Base-by-base conservation (phyloP, 2,888 invertebrate genomes). In the Dinocampus coccinellae region DNA sequence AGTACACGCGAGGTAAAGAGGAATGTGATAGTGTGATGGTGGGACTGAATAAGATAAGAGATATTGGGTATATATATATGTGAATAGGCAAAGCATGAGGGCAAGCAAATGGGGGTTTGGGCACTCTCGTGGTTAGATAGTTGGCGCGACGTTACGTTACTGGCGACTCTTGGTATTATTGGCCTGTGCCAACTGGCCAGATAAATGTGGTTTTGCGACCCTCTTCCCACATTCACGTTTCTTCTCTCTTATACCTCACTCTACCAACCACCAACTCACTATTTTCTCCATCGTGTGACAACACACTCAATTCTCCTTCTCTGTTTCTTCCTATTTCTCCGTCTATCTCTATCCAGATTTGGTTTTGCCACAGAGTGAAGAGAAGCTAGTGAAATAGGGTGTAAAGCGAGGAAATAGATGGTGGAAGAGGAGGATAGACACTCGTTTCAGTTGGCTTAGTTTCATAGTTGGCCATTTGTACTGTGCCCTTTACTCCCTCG, bases 141-240 rank as follows among this genome's bases (percentile, higher is more conserved):
- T 75, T 73, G 73, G 70, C 67, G 69, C 71, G 67, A 64, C 64
- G 69, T 72, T 70, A 61, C 55, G 61, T 66, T 47, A 16, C 47
- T 70, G 60, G 60, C 55, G 62, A 72, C 67, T 71, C 53, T 47
- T 63, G 71, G 67, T 67, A 67, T 72, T 72, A 72, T 72, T 72
- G 62, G 67, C 47, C 67, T 39, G 67, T 72, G 67, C 72, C 72
- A 72, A 72, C 72, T 72, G 72, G 42, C 67, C 67, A 72, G 67
- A 72, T 72, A 72, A 72, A 72, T 72, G 72, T 63, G 67, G 63
- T 71, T 71, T 29, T 42, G 61, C 62, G 36, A 57, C 62, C 47
- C n/a, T 3, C 52, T 55, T 55, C 65, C 3, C 39, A 34, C 36
- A 24, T 52, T 33, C n/a, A n/a, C n/a, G 22, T n/a, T 6, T 26